Conservation (phyloP, 2,888 invertebrate genomes). For the Netelia inedita region DNA sequence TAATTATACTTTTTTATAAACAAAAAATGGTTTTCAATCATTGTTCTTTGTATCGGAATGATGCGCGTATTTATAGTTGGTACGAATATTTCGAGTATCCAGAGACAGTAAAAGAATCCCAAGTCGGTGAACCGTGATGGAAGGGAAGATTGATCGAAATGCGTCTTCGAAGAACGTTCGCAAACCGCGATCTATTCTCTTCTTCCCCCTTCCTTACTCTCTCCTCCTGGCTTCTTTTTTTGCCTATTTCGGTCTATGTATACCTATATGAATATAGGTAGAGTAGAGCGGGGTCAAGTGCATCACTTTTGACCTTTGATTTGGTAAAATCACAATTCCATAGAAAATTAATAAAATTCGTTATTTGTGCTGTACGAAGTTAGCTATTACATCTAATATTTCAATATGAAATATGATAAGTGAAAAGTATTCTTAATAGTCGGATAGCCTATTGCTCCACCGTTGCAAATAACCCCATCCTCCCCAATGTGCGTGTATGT, state of each 20-base stretch:
- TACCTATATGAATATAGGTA: not conserved
- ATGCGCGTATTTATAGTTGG: not conserved
- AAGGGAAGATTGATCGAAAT: slow-evolving; percentile 80
- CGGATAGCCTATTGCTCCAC: too few relatives aligned
- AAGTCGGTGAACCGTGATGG: slow-evolving; percentile 55
- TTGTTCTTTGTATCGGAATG: not conserved
- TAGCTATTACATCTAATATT: too few relatives aligned
- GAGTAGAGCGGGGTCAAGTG: too few relatives aligned
- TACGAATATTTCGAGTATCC: not conserved
- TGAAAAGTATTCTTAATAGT: too few relatives aligned
- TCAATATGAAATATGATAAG: too few relatives aligned
- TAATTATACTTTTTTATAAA: not conserved
- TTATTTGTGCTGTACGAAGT: too few relatives aligned
- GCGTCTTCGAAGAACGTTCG: slow-evolving; percentile 75
- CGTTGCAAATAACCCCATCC: too few relatives aligned
- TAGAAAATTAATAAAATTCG: too few relatives aligned
- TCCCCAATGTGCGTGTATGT: too few relatives aligned
- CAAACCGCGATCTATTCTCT: slow-evolving; percentile 79
- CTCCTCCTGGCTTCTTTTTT: not conserved
- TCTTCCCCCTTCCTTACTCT: slow-evolving; percentile 54
- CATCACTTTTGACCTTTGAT: too few relatives aligned
- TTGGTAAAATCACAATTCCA: too few relatives aligned
- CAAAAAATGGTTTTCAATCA: not conserved
- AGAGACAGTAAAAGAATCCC: slow-evolving; percentile 12
- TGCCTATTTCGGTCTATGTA: not conserved